Evolutionary conservation across 2,113 vertebrate genomes (phyloP), one percentile per base, ranked within the genome.

Genomic region (Sinocyclocheilus anshuiensis): DNA sequence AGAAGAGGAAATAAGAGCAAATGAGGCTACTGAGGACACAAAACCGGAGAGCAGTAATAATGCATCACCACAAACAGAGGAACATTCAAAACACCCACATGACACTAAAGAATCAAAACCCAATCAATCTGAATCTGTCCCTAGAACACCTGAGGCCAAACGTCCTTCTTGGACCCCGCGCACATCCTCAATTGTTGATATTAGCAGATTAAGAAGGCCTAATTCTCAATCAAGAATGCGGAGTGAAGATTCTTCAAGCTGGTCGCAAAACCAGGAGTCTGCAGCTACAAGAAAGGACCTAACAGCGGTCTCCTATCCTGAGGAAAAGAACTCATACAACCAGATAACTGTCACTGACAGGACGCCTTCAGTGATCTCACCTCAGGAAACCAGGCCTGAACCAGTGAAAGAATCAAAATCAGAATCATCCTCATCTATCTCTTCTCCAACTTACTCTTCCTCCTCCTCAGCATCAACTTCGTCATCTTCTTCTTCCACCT

Each of bases 211-310:
- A 39, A 90, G 85, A 75, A 86, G 84, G 50, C 88, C 88, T 48
- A 45, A 39, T 29, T 81, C 22, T 81, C 83, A 65, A 20, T 76
- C 87, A 84, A 81, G 81, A 15, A 87, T 48, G 11, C 79, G 77
- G 26, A 88, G 72, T 77, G 81, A 63, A 69, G 55, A 80, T 76
- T 88, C 91, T 59, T 83, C 75, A 3, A 88, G 81, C 10, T 91
- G 87, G 71, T 77, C 63, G 12, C 86, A n/a, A 59, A 90, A 24
- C 77, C 88, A 92, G 85, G 92, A 94, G 5, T 72, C 92, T 0
- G 4, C 71, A 6, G 87, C 91, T n/a, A 87, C 77, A 74, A 94
- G 93, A 89, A 93, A 92, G 7, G 78, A 91, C 6, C 42, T 89
- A 22, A 83, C 86, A 4, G 83, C 87, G 13, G 88, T 87, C 3